These are phyloP conservation scores for Heliornis fulica DNA, from an alignment of 2,113 vertebrate species.

Conservation along the genomic window DNA sequence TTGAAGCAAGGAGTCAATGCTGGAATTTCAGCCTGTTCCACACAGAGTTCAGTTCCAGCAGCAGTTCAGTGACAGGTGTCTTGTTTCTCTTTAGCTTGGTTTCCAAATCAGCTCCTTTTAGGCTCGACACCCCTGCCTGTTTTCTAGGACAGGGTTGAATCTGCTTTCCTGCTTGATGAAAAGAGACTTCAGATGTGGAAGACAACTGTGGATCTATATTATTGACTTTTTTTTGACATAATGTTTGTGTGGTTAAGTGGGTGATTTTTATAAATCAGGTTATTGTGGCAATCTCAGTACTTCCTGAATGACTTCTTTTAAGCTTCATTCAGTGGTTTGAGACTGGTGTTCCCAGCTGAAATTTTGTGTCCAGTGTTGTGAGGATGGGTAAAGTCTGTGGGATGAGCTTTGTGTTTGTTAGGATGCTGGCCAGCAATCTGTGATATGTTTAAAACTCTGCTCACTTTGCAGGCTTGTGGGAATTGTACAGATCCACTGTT, in stretches of 20 bases:
- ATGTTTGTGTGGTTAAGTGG: conserved; percentile 30
- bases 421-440: neutral
- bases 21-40: neutral
- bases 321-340: neutral
- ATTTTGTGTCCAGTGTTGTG: neutral
- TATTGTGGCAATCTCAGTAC: neutral
- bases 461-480: neutral
- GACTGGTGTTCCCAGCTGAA: neutral
- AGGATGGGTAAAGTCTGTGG: neutral
- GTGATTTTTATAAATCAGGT: conserved; percentile 36
- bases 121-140: neutral
- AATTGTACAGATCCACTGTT: neutral
- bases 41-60: neutral
- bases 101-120: neutral
- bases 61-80: neutral
- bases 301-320: neutral
- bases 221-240: conserved; percentile 26
- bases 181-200: neutral
- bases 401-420: neutral
- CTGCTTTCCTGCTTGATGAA: neutral
- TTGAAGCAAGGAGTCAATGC: neutral
- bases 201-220: conserved; percentile 31
- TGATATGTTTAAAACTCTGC: neutral
- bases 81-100: neutral
- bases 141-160: neutral